phyloP scores from a whole-genome alignment of 2,113 vertebrate genomes.

The Dicaeum eximium region DNA sequence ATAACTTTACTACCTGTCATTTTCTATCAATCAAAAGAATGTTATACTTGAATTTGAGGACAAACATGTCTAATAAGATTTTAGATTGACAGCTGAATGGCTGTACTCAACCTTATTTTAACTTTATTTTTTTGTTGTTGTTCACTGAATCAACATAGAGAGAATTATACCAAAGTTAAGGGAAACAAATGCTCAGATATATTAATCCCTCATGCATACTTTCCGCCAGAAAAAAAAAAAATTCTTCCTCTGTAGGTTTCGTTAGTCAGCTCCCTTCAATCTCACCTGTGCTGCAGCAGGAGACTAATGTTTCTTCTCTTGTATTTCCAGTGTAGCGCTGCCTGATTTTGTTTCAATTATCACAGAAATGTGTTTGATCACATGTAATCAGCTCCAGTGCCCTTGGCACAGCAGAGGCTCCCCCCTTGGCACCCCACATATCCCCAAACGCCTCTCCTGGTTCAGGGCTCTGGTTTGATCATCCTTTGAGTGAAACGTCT shows the following conservation, averaged over 20 bases:
- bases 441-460: background rate
- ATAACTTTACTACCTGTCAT: constrained; percentile 40
- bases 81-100: constrained; percentile 32
- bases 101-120: constrained; percentile 33
- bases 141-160: constrained; percentile 38
- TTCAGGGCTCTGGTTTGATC: background rate
- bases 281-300: background rate
- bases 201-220: constrained; percentile 15
- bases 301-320: background rate
- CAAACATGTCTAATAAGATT: constrained; percentile 10
- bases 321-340: background rate
- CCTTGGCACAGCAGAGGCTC: background rate
- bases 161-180: background rate
- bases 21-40: constrained; percentile 53
- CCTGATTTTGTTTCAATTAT: background rate
- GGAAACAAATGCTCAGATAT: constrained; percentile 17
- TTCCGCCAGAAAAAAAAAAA: background rate
- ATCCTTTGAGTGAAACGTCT: rapidly evolving
- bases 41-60: constrained; percentile 22
- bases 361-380: background rate
- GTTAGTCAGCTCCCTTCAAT: background rate
- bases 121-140: constrained; percentile 44
- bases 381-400: background rate
- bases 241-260: background rate
- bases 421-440: background rate